Conservation (phyloP, 2,888 invertebrate genomes). For the Parnassius orleans region DNA sequence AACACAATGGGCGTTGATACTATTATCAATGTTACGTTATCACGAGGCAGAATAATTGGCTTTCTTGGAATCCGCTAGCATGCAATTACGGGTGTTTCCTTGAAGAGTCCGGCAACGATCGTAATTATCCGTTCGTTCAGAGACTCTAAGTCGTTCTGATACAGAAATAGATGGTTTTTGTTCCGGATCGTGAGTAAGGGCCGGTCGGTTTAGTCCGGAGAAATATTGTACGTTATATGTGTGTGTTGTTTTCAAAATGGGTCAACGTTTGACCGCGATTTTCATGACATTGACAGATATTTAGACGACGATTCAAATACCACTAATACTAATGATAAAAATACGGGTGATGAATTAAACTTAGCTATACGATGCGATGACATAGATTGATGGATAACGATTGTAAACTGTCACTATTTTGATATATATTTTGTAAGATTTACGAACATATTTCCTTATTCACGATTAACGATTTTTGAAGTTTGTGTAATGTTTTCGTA, state of each 20-base stretch:
- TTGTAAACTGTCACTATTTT: too few relatives aligned
- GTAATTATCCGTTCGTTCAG: conserved; percentile 46
- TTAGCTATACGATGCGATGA: too few relatives aligned
- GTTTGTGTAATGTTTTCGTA: too few relatives aligned
- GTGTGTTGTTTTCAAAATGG: conserved; percentile 3
- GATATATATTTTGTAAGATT: too few relatives aligned
- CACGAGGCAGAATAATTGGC: conserved; percentile 53
- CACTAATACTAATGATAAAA: too few relatives aligned
- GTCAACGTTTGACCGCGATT: conserved; percentile 12
- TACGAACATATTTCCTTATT: too few relatives aligned
- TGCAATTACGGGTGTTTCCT: conserved; percentile 67
- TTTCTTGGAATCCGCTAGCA: conserved; percentile 58
- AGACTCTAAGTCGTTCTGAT: conserved; percentile 13
- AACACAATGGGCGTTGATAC: conserved; percentile 52
- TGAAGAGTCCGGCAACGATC: conserved; percentile 52
- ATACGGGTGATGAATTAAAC: too few relatives aligned
- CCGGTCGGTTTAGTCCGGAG: background rate
- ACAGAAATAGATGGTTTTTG: conserved; percentile 32
- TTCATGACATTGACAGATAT: background rate
- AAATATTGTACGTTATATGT: background rate
- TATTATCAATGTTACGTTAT: conserved; percentile 65
- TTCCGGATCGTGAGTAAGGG: background rate
- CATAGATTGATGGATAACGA: too few relatives aligned
- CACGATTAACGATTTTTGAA: too few relatives aligned
- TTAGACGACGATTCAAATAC: too few relatives aligned